Conservation (phyloP, 2,113 vertebrate genomes). For the Paedocypris sp. region DNA sequence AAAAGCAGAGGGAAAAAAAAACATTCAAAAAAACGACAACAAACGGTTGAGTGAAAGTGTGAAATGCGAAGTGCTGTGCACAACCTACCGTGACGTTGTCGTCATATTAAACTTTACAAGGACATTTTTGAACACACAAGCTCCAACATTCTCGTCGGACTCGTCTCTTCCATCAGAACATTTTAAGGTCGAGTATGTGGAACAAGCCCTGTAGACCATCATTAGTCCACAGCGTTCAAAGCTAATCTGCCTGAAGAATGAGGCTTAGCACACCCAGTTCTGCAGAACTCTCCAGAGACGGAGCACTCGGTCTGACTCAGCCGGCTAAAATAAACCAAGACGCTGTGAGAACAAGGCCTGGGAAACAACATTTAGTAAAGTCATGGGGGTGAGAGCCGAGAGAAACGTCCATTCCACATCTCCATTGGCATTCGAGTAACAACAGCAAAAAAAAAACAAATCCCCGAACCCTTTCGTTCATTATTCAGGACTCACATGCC, state of each 20-base stretch:
- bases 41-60: conserved; percentile 19
- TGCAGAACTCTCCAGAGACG: conserved; percentile 51
- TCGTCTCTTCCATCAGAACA: conserved; percentile 7
- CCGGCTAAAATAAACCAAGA: conserved; percentile 64
- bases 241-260: conserved; percentile 1
- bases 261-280: conserved; percentile 37
- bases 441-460: no score
- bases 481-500: no score
- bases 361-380: conserved; percentile 57
- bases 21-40: conserved; percentile 39
- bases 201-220: neutral
- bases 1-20: conserved; percentile 17
- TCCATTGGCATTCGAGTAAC: no score
- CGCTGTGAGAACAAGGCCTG: conserved; percentile 71
- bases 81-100: conserved; percentile 26
- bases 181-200: conserved; percentile 4
- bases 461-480: no score
- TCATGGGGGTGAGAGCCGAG: conserved; percentile 36
- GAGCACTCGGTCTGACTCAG: conserved; percentile 57
- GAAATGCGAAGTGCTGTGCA: conserved; percentile 27
- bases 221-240: neutral
- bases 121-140: conserved; percentile 52
- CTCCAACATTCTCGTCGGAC: conserved; percentile 36
- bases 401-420: conserved; percentile 23
- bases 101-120: conserved; percentile 50